Percentiles rank a stretch among this genome's conserved stretches.
Evolutionary conservation across 1,140 invertebrate genomes (phyloP).

Genomic region (Papilio polyxenes): DNA sequence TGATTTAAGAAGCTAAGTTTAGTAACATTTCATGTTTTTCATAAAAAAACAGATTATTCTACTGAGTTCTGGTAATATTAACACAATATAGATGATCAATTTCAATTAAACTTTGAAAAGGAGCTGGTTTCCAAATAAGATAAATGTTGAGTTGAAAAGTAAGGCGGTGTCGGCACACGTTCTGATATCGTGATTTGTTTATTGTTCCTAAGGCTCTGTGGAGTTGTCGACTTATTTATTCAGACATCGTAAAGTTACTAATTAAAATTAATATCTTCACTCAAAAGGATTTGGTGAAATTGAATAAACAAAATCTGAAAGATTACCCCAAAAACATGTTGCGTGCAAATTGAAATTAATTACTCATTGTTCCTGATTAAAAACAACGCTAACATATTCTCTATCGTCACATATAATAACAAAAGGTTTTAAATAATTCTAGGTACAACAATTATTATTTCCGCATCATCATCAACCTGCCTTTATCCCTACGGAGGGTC

Average conservation of each 20-base stretch:
- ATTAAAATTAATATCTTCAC: conserved; percentile 36
- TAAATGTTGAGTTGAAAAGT: conserved; percentile 25
- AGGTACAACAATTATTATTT: too few species aligned
- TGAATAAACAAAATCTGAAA: conserved; percentile 32
- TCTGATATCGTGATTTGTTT: not conserved
- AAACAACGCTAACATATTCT: not conserved
- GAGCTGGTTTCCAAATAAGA: conserved; percentile 27
- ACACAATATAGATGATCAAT: conserved; percentile 22
- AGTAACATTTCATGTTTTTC: not conserved
- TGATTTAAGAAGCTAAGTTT: too few species aligned
- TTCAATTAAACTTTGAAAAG: conserved; percentile 36
- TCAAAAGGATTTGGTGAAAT: conserved; percentile 14
- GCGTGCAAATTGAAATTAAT: conserved; percentile 35
- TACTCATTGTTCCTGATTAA: not conserved
- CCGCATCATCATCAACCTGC: too few species aligned
- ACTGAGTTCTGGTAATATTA: not conserved
- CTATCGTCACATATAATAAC: not conserved
- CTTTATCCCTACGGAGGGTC: too few species aligned
- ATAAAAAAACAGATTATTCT: not conserved
- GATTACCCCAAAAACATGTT: conserved; percentile 24
- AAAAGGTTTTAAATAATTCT: too few species aligned
- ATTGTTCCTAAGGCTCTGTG: not conserved
- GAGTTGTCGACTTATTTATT: conserved; percentile 25
- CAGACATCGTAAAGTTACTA: conserved; percentile 32
- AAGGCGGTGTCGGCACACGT: not conserved